Conservation (phyloP, 2,888 invertebrate genomes). For the Ecliptopera silaceata region DNA sequence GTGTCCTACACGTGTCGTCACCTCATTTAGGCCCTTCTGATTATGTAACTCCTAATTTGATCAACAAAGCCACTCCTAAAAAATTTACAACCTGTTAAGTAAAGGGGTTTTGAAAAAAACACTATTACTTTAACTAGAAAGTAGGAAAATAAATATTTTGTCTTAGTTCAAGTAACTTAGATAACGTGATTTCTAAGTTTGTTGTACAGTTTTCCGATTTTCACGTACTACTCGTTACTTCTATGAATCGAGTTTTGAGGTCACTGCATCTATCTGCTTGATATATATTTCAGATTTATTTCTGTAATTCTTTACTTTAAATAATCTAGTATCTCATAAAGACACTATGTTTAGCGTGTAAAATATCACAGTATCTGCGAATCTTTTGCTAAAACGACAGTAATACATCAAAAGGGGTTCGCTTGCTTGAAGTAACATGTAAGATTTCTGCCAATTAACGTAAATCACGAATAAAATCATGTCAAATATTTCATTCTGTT, state of each 20-base stretch:
- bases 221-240: no score
- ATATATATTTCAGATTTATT: no score
- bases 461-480: background rate
- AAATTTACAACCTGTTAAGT: no score
- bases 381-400: background rate
- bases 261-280: no score
- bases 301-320: background rate
- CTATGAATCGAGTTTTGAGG: no score
- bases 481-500: background rate
- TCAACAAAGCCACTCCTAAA: no score
- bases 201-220: no score
- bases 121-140: no score
- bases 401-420: background rate
- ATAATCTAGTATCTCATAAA: background rate
- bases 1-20: conserved; percentile 33
- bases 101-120: no score
- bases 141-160: no score
- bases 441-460: conserved; percentile 4
- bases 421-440: background rate
- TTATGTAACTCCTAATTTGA: background rate
- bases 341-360: background rate
- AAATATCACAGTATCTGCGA: background rate
- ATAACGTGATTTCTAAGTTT: no score
- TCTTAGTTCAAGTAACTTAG: no score
- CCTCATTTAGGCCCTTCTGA: conserved; percentile 11